These are phyloP conservation scores for Zophobas atratus DNA, from an alignment of 1,140 invertebrate species.

Conservation along the genomic window DNA sequence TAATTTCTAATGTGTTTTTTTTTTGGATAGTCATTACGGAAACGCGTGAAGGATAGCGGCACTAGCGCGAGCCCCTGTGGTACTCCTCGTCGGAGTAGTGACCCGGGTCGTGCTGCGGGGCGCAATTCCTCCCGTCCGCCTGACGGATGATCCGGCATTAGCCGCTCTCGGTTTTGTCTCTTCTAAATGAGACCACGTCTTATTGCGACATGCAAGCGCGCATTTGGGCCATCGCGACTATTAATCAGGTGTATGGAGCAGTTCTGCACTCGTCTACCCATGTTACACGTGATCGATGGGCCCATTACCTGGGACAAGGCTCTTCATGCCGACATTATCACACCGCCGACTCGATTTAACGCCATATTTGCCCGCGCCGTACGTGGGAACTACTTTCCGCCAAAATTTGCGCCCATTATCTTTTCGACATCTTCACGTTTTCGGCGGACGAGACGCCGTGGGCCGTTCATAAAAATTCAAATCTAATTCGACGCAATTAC, in stretches of 20 bases:
- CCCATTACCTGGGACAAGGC: conserved; percentile 52
- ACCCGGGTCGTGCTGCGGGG: background rate
- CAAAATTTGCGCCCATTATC: no score
- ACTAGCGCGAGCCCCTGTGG: no score
- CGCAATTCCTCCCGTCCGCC: conserved; percentile 29
- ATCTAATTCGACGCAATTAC: conserved; percentile 29
- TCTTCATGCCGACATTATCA: conserved; percentile 56
- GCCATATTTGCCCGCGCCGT: conserved; percentile 51
- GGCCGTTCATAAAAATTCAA: conserved; percentile 12
- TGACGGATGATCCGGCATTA: conserved; percentile 16
- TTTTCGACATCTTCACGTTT: background rate
- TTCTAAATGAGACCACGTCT: conserved; percentile 51
- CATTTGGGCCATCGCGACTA: conserved; percentile 54
- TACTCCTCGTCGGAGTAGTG: background rate
- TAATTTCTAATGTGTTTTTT: no score
- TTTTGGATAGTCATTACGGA: no score
- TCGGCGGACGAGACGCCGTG: background rate
- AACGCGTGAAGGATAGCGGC: no score
- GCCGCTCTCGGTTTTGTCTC: conserved; percentile 43
- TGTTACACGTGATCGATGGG: conserved; percentile 57
- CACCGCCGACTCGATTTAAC: conserved; percentile 49
- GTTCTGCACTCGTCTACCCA: conserved; percentile 53
- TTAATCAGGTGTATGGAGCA: conserved; percentile 57
- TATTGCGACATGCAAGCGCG: conserved; percentile 30
- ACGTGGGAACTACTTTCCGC: conserved; percentile 17